Evolutionary conservation across 2,888 invertebrate species (phyloP), one percentile per base, ranked within the genome.

Genomic region (Limnephilus marmoratus): DNA sequence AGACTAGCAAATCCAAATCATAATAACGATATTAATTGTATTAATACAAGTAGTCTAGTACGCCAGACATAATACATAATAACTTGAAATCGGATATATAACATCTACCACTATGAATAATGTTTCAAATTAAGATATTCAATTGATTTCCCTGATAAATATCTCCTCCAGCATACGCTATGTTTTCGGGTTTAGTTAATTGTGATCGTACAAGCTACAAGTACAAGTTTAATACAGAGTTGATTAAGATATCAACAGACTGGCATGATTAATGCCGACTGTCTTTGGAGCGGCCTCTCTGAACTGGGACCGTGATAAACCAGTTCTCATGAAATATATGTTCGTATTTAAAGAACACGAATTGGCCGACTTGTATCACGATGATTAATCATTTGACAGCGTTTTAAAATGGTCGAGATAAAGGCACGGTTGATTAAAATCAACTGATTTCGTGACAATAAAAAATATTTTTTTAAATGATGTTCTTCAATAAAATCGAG

Each of bases 161-260:
- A 45, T 41, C 82, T 82, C 90, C 90, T 88, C 45, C 88, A 34
- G 80, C 53, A 80, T 88, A 68, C 34, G n/a, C 18, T 49, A 18
- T 80, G 34, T 88, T 24, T 88, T 80, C 31, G 29, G 80, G 80
- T n/a, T 88, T 88, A 34, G 88, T 88, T 88, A 88, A 88, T 88
- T 88, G 68, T 80, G 24, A 34, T 34, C n/a, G 80, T 80, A 88
- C 29, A 68, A 68, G 68, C 68, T 68, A 68, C 68, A 68, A 68
- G 68, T 68, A 68, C 24, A 68, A 68, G 24, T 68, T 68, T 68
- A 80, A n/a, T 80, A 29, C 9, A 34, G 80, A 53, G 68, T 68
- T 88, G 53, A 88, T 88, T 88, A 68, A 88, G 88, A 88, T 88
- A 88, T 88, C 88, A 88, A 68, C 34, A 31, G 5, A 88, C 31